Evolutionary conservation across 64 coral and sea anemone genomes (phyloP), one percentile per base, ranked within the genome.

Genomic region (Montipora efflorescens): DNA sequence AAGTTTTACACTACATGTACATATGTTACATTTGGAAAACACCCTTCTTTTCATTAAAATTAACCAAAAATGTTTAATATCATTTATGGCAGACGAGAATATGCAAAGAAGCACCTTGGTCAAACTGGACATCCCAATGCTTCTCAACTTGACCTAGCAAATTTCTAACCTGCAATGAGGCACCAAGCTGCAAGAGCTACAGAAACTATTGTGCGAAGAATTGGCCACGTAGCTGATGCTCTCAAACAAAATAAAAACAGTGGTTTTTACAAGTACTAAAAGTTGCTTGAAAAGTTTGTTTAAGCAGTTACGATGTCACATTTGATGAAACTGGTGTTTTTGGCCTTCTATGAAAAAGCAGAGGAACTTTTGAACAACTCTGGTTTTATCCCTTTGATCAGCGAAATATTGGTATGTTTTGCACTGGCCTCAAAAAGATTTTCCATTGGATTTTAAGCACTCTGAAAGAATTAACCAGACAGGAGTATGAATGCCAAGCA

Each of bases 111-210:
- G 67, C 74, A 93, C 76, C 58, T 78, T 87, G 91, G 91, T 48
- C 81, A 93, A n/a, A 88, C 91, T 87, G 91, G 91, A 51, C 73
- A 85, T 64, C 45, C 76, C 47, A 87, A 93, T 93, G 91, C 52
- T 48, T 87, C 83, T 48, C 59, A 87, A 67, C 80, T 81, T 55
- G 68, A 91, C 80, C 76, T 87, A 5, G 28, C 20, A 78, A 47
- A 87, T 73, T 93, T 78, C 53, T 93, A 93, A 59, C 91, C 91
- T 51, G 91, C 57, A 36, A 79, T 75, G 59, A 93, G 81, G 91
- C 91, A 93, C 57, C 81, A 93, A 66, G 75, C 59, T 64, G 57
- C 78, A 68, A 87, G 91, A 93, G 91, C 91, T 7, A 93, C 91
- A 67, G 83, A 93, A 43, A 93, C 91, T 48, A 87, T 88, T 53